Evolutionary conservation across 2,797 vertebrate genomes (phyloP).

Genomic region (Muscicapa comitata): DNA sequence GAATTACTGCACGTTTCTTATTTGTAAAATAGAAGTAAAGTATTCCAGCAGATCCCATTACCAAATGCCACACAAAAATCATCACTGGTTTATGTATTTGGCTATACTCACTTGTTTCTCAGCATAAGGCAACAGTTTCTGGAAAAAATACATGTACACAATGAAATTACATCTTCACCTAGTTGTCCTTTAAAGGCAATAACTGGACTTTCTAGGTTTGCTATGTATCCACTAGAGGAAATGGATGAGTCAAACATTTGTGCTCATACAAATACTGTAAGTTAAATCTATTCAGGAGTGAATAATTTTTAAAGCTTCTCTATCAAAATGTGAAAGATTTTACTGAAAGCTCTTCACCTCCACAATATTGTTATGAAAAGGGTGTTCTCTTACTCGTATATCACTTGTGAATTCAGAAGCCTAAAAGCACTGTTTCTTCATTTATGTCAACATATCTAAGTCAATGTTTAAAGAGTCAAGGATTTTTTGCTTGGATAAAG

Average conservation of each 20-base stretch:
- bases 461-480: background rate
- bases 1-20: background rate
- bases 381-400: background rate
- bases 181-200: background rate
- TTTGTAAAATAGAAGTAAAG: background rate
- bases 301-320: background rate
- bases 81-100: background rate
- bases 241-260: background rate
- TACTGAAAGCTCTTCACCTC: background rate
- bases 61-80: background rate
- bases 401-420: background rate
- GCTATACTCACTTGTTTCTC: background rate
- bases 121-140: background rate
- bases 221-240: background rate
- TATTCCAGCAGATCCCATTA: background rate
- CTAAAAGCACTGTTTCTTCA: background rate
- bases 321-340: background rate
- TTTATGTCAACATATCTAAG: background rate
- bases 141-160: background rate
- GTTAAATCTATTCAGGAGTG: background rate
- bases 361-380: background rate
- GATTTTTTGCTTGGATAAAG: background rate
- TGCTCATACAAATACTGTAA: background rate
- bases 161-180: background rate
- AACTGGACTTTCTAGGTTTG: background rate